These are phyloP conservation scores for Serrognathus titanus DNA, from an alignment of 2,888 invertebrate species.

Conservation along the genomic window DNA sequence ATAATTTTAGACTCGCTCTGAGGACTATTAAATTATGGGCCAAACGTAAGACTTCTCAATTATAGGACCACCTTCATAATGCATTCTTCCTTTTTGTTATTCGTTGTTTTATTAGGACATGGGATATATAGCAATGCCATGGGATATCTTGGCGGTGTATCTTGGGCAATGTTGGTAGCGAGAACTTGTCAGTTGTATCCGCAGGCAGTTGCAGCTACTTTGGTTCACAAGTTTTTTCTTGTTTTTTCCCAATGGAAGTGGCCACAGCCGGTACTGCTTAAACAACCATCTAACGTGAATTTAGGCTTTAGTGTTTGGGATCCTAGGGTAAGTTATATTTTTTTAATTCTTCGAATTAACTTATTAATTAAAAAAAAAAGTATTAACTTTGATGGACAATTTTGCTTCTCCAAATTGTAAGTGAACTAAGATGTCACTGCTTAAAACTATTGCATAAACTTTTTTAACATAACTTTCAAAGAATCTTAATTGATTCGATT, in stretches of 20 bases:
- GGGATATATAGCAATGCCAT: conserved; percentile 98
- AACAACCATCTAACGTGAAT: conserved; percentile 84
- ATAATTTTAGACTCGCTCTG: conserved; percentile 89
- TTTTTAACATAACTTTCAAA: too few species aligned
- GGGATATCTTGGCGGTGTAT: conserved; percentile 97
- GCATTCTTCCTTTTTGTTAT: background rate
- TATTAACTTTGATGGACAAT: too few species aligned
- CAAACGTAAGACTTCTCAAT: conserved; percentile 67
- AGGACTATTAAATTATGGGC: conserved; percentile 98
- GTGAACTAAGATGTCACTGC: too few species aligned
- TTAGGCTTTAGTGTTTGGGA: conserved; percentile 96
- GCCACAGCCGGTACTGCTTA: conserved; percentile 96
- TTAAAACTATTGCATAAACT: too few species aligned
- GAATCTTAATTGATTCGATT: too few species aligned
- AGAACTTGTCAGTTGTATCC: conserved; percentile 98
- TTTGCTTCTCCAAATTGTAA: background rate
- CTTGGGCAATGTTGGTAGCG: conserved; percentile 99
- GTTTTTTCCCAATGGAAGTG: conserved; percentile 99
- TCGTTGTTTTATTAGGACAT: conserved; percentile 60
- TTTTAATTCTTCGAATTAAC: background rate
- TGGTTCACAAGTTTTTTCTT: conserved; percentile 97
- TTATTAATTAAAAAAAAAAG: background rate
- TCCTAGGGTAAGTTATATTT: conserved; percentile 69
- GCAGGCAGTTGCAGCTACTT: conserved; percentile 88
- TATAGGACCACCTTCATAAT: background rate